phyloP scores from a whole-genome alignment of 2,113 vertebrate genomes.

The Gambusia affinis region DNA sequence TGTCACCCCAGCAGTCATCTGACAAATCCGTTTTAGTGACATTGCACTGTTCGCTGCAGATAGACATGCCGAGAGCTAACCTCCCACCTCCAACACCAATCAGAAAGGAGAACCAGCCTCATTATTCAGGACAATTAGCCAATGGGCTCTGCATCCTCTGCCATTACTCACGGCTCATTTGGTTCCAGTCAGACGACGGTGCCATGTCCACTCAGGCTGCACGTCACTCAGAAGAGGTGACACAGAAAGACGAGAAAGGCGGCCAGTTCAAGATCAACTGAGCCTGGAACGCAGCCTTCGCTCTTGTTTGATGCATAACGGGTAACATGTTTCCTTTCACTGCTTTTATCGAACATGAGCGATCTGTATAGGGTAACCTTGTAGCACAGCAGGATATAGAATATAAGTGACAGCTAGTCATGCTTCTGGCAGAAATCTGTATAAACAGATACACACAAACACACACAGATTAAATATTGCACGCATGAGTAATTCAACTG shows the following conservation, averaged over 20 bases:
- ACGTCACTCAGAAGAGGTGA: slow-evolving; percentile 58
- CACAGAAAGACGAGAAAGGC: slow-evolving; percentile 22
- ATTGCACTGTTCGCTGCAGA: slow-evolving; percentile 1
- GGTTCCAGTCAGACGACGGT: slow-evolving; percentile 61
- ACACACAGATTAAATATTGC: slow-evolving; percentile 31
- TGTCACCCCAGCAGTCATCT: slow-evolving; percentile 27
- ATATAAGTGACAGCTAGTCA: slow-evolving; percentile 13
- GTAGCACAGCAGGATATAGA: slow-evolving; percentile 3
- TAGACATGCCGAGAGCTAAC: slow-evolving; percentile 40
- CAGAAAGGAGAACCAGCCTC: slow-evolving; percentile 41
- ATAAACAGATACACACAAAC: not conserved
- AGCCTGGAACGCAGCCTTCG: slow-evolving; percentile 12
- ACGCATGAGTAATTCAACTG: slow-evolving; percentile 64
- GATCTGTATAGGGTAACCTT: not conserved
- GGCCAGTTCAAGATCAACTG: slow-evolving; percentile 19
- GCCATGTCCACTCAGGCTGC: slow-evolving; percentile 62
- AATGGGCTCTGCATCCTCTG: slow-evolving; percentile 55
- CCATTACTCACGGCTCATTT: slow-evolving; percentile 70
- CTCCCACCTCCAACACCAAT: slow-evolving; percentile 58
- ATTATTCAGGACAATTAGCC: slow-evolving; percentile 74
- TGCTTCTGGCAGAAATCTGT: slow-evolving; percentile 10
- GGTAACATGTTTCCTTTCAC: slow-evolving; percentile 2
- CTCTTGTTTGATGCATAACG: not conserved
- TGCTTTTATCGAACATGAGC: slow-evolving; percentile 21
- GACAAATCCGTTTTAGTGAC: slow-evolving; percentile 57